phyloP scores from a whole-genome alignment of 2,797 vertebrate genomes.

The Esox masquinongy region DNA sequence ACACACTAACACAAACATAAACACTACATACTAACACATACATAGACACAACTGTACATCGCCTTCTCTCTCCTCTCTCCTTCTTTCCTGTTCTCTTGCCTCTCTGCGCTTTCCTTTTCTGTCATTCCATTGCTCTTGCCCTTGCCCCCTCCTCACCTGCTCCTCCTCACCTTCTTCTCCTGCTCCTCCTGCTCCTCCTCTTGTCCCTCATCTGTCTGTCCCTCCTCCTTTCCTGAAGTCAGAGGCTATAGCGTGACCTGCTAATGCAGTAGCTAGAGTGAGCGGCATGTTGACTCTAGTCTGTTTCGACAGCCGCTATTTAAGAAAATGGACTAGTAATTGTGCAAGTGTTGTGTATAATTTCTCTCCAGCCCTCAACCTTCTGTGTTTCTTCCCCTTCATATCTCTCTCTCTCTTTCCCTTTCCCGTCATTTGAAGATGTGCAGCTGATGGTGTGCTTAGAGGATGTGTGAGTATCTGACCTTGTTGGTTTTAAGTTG shows the following conservation, averaged over 20 bases:
- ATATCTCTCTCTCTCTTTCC: conserved; percentile 12
- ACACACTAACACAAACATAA: no score
- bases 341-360: conserved; percentile 53
- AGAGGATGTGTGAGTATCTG: conserved; percentile 45
- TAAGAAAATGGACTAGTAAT: conserved; percentile 65
- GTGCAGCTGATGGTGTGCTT: conserved; percentile 42
- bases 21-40: no score
- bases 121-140: not conserved
- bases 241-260: conserved; percentile 46
- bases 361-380: conserved; percentile 40
- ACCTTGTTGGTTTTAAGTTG: conserved; percentile 60
- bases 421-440: conserved; percentile 40
- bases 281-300: conserved; percentile 54
- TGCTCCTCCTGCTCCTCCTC: not conserved
- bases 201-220: not conserved
- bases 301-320: conserved; percentile 73
- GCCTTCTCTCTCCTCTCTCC: not conserved
- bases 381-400: conserved; percentile 32
- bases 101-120: not conserved
- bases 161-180: not conserved
- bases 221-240: not conserved
- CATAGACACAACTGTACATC: no score
- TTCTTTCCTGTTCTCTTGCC: no score
- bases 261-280: conserved; percentile 48
- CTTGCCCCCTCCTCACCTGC: not conserved